Evolutionary conservation across 2,888 invertebrate species (phyloP), one percentile per base, ranked within the genome.

Genomic region (Prosopocoilus inquinatus): DNA sequence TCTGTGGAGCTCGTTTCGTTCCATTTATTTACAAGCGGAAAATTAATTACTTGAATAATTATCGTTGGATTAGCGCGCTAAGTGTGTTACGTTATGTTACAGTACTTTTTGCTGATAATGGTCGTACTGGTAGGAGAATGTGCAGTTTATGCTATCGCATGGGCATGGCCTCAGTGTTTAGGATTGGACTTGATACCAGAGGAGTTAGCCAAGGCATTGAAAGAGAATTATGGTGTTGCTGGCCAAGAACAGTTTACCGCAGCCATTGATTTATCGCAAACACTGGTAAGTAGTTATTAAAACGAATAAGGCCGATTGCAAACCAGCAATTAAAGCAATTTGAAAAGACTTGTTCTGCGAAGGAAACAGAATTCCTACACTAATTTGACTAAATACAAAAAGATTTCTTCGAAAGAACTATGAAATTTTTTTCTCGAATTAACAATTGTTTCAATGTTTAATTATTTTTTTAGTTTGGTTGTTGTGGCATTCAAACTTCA

Each of bases 241-340:
- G 90, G 90, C 13, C 79, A 82, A 61, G 86, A 86, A 63, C 85
- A 86, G 70, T 90, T 90, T 71, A 91, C 92, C 3, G 87, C 88
- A 15, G 90, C 91, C 7, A 81, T 92, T 60, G 92, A 92, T 75
- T 80, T 91, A 51, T 88, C 88, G 0, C 91, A 92, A 75, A 87
- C 84, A 0, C 71, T 72, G 68, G 82, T 81, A 72, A 66, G 67
- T 63, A 44, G 32, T 28, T 38, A 9, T 13, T 39, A 35, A 8
- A 43, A 15, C 20, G 7, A 28, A 28, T 28, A 28, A 28, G 20
- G 20, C 20, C 3, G 20, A 28, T 7, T 28, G 20, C 4, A 20
- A 5, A 20, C 20, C n/a, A n/a, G n/a, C n/a, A n/a, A n/a, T n/a
- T n/a, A n/a, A n/a, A n/a, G n/a, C n/a, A n/a, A n/a, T n/a, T n/a